phyloP scores from a whole-genome alignment of 2,888 invertebrate genomes.

The Sceliomorpha sp. region DNA sequence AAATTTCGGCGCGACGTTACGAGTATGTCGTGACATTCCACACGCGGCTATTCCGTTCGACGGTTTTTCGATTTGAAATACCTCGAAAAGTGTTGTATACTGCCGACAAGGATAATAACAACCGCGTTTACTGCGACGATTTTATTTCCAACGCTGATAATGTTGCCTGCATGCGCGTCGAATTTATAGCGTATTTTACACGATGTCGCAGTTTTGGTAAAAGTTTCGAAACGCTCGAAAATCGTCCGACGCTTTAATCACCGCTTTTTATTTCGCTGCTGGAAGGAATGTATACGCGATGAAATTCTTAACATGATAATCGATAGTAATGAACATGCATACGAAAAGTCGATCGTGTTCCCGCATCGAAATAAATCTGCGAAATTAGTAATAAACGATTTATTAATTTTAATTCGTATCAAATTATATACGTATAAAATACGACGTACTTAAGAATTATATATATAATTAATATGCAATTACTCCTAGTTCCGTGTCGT shows the following conservation, averaged over 20 bases:
- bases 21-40: slow-evolving; percentile 7
- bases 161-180: background rate
- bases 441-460: too few species aligned
- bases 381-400: too few species aligned
- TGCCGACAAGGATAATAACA: slow-evolving; percentile 21
- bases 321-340: too few species aligned
- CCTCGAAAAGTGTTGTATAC: slow-evolving; percentile 9
- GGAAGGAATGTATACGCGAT: too few species aligned
- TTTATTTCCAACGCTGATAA: slow-evolving; percentile 24
- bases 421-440: too few species aligned
- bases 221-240: slow-evolving; percentile 28
- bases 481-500: too few species aligned
- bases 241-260: slow-evolving; percentile 28
- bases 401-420: too few species aligned
- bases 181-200: slow-evolving; percentile 34
- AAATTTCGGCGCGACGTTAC: slow-evolving; percentile 13
- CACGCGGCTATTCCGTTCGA: slow-evolving; percentile 2
- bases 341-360: too few species aligned
- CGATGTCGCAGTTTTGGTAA: slow-evolving; percentile 26
- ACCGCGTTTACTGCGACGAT: slow-evolving; percentile 29
- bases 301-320: too few species aligned
- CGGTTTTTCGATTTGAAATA: slow-evolving; percentile 14
- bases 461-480: too few species aligned
- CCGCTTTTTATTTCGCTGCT: slow-evolving; percentile 1
- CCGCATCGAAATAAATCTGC: too few species aligned